These are phyloP conservation scores for Dendrolimus pini DNA, from an alignment of 2,888 invertebrate genomes.

Conservation along the genomic window DNA sequence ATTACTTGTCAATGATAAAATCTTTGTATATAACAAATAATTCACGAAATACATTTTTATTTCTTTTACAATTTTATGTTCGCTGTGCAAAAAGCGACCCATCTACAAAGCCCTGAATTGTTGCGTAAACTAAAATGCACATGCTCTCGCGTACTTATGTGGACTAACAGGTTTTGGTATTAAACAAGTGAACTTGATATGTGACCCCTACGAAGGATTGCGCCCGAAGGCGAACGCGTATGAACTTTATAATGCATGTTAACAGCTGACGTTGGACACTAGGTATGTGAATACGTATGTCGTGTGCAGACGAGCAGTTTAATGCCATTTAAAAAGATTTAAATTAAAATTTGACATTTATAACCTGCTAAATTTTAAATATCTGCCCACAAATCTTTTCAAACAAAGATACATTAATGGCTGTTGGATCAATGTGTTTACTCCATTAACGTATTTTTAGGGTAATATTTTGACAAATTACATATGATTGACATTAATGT, in stretches of 20 bases:
- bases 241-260: constrained; percentile 35
- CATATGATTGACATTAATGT: too few relatives aligned
- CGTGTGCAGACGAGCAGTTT: constrained; percentile 25
- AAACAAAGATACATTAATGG: too few relatives aligned
- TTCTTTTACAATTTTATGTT: too few relatives aligned
- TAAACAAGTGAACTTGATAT: constrained; percentile 64
- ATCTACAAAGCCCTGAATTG: constrained; percentile 4
- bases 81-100: not conserved
- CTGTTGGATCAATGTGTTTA: too few relatives aligned
- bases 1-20: too few relatives aligned
- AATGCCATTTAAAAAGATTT: not conserved
- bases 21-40: too few relatives aligned
- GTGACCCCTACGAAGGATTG: constrained; percentile 56
- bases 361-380: too few relatives aligned
- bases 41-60: too few relatives aligned
- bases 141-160: constrained; percentile 25
- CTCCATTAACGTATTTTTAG: too few relatives aligned
- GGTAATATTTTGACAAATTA: too few relatives aligned
- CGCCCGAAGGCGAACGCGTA: constrained; percentile 33
- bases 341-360: too few relatives aligned
- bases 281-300: constrained; percentile 35
- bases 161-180: constrained; percentile 41
- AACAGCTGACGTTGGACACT: constrained; percentile 19
- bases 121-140: constrained; percentile 27
- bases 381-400: too few relatives aligned